Evolutionary conservation across 2,113 vertebrate genomes (phyloP).

Genomic region (Pelmatolapia mariae): DNA sequence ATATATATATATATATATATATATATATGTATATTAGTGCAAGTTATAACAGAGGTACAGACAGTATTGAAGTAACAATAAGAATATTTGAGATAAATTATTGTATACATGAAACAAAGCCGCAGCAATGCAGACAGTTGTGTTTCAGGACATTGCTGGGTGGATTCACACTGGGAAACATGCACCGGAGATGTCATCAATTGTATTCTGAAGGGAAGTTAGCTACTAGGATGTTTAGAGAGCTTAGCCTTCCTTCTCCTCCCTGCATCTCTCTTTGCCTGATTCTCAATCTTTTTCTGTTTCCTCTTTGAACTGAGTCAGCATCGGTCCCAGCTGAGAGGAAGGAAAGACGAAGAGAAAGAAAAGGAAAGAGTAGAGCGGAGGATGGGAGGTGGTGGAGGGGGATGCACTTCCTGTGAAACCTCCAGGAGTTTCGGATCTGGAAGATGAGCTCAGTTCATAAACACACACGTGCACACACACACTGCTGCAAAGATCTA

Average conservation of each 20-base stretch:
- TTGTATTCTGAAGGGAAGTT: neutral
- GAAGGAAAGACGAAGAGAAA: neutral
- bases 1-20: neutral
- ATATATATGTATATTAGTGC: neutral
- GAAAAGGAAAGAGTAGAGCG: neutral
- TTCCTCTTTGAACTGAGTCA: neutral
- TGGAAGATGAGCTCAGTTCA: neutral
- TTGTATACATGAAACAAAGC: neutral
- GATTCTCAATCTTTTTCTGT: neutral
- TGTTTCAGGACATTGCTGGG: neutral
- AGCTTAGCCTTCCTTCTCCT: neutral
- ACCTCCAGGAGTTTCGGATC: neutral
- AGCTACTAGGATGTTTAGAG: constrained; percentile 23
- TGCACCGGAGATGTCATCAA: neutral
- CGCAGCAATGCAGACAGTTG: neutral
- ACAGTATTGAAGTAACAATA: neutral
- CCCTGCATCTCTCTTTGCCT: neutral
- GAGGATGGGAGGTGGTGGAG: neutral
- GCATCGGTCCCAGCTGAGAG: constrained; percentile 10
- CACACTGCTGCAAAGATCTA: neutral
- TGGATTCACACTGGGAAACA: neutral
- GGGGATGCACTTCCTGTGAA: neutral
- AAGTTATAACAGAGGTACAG: neutral
- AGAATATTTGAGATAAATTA: neutral
- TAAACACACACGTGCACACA: neutral